Percentiles rank a stretch among this genome's conserved stretches.
phyloP scores from a whole-genome alignment of 2,888 invertebrate genomes.

The Tachina grossa region DNA sequence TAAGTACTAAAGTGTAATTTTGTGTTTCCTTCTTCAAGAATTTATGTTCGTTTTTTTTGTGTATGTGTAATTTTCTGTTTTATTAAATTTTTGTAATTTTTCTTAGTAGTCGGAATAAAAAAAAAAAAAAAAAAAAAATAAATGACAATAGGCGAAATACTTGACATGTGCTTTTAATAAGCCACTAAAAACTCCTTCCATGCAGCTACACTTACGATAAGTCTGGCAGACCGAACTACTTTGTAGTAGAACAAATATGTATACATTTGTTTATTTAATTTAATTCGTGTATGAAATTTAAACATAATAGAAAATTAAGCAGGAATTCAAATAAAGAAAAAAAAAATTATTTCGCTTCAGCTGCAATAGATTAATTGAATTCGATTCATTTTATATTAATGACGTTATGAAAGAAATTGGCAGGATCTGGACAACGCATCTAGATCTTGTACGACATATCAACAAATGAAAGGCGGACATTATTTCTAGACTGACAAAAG shows the following conservation, averaged over 20 bases:
- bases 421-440: too few species aligned
- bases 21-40: conserved; percentile 1
- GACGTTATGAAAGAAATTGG: too few species aligned
- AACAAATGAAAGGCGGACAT: too few species aligned
- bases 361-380: too few species aligned
- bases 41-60: conserved; percentile 3
- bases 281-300: too few species aligned
- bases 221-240: not conserved
- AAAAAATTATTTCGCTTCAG: too few species aligned
- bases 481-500: too few species aligned
- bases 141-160: conserved; percentile 1
- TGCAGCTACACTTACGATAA: not conserved
- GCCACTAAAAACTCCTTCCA: conserved; percentile 14
- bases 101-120: not conserved
- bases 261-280: not conserved
- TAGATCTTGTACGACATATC: too few species aligned
- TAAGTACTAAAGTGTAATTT: conserved; percentile 43
- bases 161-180: conserved; percentile 45
- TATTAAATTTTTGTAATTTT: conserved; percentile 29
- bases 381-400: too few species aligned
- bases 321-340: too few species aligned
- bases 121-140: not conserved
- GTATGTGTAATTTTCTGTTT: conserved; percentile 5
- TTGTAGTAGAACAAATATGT: not conserved
- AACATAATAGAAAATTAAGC: too few species aligned